Evolutionary conservation across 2,888 invertebrate genomes (phyloP).

Genomic region (Hirtodrosophila alboralis): DNA sequence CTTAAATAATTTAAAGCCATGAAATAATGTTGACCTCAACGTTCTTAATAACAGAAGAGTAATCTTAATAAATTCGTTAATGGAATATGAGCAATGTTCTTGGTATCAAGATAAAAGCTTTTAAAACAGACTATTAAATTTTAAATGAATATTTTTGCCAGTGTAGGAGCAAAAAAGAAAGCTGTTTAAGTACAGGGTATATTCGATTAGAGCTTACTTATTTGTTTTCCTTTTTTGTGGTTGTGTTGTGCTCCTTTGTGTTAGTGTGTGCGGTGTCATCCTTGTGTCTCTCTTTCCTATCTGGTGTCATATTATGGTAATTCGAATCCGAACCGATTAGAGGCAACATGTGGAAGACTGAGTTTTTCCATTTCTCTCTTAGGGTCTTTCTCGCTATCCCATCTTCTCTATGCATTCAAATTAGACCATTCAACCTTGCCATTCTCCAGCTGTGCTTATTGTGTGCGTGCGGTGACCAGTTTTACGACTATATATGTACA

Average conservation of each 20-base stretch:
- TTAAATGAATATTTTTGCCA: no score
- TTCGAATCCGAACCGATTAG: conserved; percentile 74
- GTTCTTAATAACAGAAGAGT: no score
- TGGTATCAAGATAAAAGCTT: no score
- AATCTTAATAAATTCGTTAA: no score
- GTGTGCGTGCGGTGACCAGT: conserved; percentile 15
- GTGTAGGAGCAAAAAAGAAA: no score
- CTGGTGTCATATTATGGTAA: conserved; percentile 77
- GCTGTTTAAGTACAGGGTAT: no score
- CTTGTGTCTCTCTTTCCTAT: conserved; percentile 28
- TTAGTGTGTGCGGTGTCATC: conserved; percentile 15
- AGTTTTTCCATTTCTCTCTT: conserved; percentile 22
- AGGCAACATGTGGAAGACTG: conserved; percentile 70
- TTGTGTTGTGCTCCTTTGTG: conserved; percentile 5
- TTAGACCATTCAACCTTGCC: conserved; percentile 48
- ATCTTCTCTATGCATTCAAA: conserved; percentile 25
- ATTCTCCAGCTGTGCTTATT: conserved; percentile 16
- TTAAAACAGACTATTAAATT: no score
- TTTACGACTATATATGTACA: conserved; percentile 3
- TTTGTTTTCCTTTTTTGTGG: conserved; percentile 2
- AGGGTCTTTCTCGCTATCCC: neutral
- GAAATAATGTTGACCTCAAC: no score
- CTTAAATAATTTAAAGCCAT: no score
- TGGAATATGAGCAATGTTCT: no score
- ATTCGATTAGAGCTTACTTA: no score